Percentiles rank a stretch among this genome's conserved stretches.
Conservation (phyloP, 1,140 invertebrate genomes). For the Conopomorpha cramerella region DNA sequence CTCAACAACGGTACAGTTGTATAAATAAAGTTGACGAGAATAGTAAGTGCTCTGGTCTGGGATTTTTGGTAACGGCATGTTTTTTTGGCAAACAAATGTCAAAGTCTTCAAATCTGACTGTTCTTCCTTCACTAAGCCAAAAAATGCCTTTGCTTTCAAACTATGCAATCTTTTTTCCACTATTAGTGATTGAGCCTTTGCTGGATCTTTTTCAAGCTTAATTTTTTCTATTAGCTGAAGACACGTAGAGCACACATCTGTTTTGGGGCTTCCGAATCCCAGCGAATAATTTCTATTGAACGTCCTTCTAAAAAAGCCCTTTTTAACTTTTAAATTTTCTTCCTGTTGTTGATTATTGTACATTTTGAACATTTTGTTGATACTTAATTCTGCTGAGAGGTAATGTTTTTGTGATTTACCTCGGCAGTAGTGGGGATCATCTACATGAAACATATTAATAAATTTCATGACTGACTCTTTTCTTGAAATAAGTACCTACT, state of each 20-base stretch:
- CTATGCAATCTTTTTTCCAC: conserved; percentile 15
- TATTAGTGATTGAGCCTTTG: conserved; percentile 5
- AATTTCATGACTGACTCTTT: no score
- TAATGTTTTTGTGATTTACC: no score
- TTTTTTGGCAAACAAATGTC: conserved; percentile 41
- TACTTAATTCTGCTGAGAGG: not conserved
- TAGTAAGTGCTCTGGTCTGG: conserved; percentile 32
- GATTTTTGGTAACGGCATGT: conserved; percentile 20
- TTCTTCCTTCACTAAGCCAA: conserved; percentile 17
- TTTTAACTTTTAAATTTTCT: not conserved
- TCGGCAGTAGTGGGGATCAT: no score
- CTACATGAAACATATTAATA: no score
- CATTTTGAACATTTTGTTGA: not conserved
- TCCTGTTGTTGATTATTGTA: not conserved
- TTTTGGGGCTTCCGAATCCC: not conserved
- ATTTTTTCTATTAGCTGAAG: conserved; percentile 1
- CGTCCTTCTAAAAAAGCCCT: not conserved
- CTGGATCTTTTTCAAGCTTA: not conserved
- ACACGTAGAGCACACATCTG: conserved; percentile 3
- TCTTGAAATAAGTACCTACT: no score
- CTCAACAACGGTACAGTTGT: conserved; percentile 27
- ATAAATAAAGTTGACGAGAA: conserved; percentile 23
- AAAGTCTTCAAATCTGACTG: conserved; percentile 12
- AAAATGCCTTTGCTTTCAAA: conserved; percentile 22
- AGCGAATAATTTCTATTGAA: not conserved